A percentile compares a stretch with the other conserved stretches of the same genome.
phyloP scores from a whole-genome alignment of 2,888 invertebrate genomes.

The Volucella bombylans region DNA sequence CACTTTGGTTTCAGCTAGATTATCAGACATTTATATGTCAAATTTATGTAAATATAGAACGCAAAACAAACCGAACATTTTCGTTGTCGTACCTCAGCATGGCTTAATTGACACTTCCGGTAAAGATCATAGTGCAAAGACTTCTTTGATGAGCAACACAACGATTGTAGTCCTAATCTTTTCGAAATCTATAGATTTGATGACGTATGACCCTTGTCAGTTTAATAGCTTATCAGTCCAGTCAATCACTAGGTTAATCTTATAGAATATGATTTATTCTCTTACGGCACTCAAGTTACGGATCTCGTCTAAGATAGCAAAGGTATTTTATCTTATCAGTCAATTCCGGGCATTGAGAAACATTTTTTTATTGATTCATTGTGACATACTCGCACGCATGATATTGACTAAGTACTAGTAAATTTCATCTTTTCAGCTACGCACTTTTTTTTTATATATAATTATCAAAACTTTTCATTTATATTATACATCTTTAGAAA shows the following conservation, averaged over 20 bases:
- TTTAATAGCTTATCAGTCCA: constrained; percentile 18
- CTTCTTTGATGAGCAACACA: no score
- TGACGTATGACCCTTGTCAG: not conserved
- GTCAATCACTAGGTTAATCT: constrained; percentile 38
- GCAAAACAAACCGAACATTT: no score
- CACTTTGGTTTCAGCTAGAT: no score
- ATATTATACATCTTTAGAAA: not conserved
- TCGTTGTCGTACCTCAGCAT: no score
- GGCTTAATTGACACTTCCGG: no score
- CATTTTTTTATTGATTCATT: constrained; percentile 22
- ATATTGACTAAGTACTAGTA: not conserved
- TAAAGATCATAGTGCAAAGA: no score
- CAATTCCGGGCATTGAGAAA: constrained; percentile 27
- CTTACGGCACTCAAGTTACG: not conserved
- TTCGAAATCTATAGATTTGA: no score
- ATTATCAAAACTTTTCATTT: not conserved
- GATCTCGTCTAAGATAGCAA: constrained; percentile 14
- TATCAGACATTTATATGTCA: no score
- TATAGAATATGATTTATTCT: constrained; percentile 17
- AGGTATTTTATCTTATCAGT: constrained; percentile 61
- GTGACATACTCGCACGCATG: not conserved
- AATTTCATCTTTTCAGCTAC: constrained; percentile 12
- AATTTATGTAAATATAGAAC: no score
- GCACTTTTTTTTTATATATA: not conserved
- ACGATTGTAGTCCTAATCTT: no score